Evolutionary conservation across 2,888 invertebrate species (phyloP).

Genomic region (Meloe dianella): DNA sequence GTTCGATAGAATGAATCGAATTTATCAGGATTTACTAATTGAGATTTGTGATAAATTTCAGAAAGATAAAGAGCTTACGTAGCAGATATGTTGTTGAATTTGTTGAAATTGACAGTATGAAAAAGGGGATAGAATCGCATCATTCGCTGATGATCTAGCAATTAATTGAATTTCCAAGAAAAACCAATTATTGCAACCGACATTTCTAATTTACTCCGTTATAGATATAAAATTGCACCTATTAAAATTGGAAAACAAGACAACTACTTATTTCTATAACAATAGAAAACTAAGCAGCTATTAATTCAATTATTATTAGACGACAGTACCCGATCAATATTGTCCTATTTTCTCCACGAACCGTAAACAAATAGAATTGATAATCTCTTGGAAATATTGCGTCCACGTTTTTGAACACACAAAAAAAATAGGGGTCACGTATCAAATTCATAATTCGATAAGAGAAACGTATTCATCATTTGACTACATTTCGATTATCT

Average conservation of each 20-base stretch:
- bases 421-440: neutral
- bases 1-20: neutral
- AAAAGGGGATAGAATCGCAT: neutral
- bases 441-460: neutral
- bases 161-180: slow-evolving; percentile 10
- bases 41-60: neutral
- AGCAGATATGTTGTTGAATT: neutral
- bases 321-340: neutral
- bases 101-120: neutral
- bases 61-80: slow-evolving; percentile 1
- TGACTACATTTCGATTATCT: neutral
- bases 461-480: neutral
- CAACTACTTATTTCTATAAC: neutral
- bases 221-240: neutral
- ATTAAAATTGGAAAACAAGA: neutral
- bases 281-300: neutral
- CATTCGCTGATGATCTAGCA: neutral
- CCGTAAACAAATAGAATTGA: neutral
- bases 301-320: slow-evolving; percentile 3
- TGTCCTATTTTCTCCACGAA: neutral
- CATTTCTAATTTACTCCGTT: neutral
- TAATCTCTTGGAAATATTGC: neutral
- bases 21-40: slow-evolving; percentile 5
- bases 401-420: neutral
- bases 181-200: slow-evolving; percentile 1